Conservation (phyloP, 2,888 invertebrate species). For the Hoplodrina blanda region DNA sequence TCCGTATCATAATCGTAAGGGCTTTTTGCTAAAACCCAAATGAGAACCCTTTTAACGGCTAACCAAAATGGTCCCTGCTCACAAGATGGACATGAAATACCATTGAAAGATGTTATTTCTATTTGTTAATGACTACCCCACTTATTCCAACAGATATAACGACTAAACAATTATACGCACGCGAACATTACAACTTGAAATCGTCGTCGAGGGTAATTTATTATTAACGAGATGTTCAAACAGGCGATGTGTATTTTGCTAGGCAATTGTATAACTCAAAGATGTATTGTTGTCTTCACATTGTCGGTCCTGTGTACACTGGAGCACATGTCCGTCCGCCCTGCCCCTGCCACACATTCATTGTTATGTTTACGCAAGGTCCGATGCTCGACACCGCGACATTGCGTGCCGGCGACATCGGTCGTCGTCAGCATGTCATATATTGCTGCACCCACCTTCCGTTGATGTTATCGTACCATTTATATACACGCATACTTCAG, state of each 20-base stretch:
- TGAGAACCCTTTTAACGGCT: not conserved
- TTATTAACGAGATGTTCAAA: constrained; percentile 25
- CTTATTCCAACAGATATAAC: not conserved
- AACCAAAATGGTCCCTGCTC: not conserved
- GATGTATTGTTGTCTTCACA: constrained; percentile 52
- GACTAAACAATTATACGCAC: constrained; percentile 5
- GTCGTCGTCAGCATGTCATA: constrained; percentile 62
- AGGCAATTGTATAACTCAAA: constrained; percentile 33
- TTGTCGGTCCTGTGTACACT: constrained; percentile 60
- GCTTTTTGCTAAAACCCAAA: not conserved
- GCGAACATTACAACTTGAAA: not conserved
- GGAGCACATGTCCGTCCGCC: constrained; percentile 62
- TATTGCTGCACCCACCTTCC: constrained; percentile 74
- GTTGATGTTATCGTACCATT: constrained; percentile 66
- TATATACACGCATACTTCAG: constrained; percentile 51
- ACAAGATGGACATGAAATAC: not conserved
- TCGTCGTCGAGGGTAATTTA: constrained; percentile 18
- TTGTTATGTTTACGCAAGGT: constrained; percentile 74
- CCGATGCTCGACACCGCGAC: constrained; percentile 65
- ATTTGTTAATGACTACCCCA: not conserved
- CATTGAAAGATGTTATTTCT: not conserved
- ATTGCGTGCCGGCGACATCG: constrained; percentile 69
- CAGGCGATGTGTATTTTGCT: constrained; percentile 21
- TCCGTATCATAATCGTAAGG: not conserved
- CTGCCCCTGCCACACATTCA: constrained; percentile 65